Evolutionary conservation across 2,888 invertebrate genomes (phyloP).

Genomic region (Eupithecia exiguata): DNA sequence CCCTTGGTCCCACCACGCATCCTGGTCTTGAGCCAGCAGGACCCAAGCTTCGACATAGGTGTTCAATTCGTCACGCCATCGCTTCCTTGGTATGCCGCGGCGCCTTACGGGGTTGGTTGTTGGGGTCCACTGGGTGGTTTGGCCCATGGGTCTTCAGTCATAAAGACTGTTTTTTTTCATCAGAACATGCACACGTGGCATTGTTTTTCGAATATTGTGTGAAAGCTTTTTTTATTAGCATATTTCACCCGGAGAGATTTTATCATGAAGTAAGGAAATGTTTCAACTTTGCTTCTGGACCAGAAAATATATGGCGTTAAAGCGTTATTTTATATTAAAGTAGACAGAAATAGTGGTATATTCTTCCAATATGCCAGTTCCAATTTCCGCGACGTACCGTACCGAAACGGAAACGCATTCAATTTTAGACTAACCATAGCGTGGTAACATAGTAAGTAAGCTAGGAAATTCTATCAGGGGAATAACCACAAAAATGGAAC

Average conservation of each 20-base stretch:
- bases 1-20: too few species aligned
- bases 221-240: neutral
- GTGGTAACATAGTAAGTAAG: slow-evolving; percentile 37
- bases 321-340: slow-evolving; percentile 4
- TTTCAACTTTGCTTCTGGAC: neutral
- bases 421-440: slow-evolving; percentile 37
- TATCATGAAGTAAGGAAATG: neutral
- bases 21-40: too few species aligned
- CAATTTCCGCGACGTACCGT: slow-evolving; percentile 29
- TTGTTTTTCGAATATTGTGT: neutral
- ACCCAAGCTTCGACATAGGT: too few species aligned
- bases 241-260: neutral
- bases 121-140: too few species aligned
- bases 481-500: slow-evolving; percentile 40
- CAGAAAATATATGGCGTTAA: neutral
- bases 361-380: slow-evolving; percentile 33
- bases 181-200: neutral
- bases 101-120: too few species aligned
- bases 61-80: too few species aligned
- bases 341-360: slow-evolving; percentile 19
- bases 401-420: slow-evolving; percentile 39
- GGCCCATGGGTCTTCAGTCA: too few species aligned
- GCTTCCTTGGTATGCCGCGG: too few species aligned
- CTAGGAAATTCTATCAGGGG: slow-evolving; percentile 39
- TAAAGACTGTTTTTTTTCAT: neutral